Base-by-base conservation (phyloP, 2,797 vertebrate genomes). In the Halcyon leucocephala region DNA sequence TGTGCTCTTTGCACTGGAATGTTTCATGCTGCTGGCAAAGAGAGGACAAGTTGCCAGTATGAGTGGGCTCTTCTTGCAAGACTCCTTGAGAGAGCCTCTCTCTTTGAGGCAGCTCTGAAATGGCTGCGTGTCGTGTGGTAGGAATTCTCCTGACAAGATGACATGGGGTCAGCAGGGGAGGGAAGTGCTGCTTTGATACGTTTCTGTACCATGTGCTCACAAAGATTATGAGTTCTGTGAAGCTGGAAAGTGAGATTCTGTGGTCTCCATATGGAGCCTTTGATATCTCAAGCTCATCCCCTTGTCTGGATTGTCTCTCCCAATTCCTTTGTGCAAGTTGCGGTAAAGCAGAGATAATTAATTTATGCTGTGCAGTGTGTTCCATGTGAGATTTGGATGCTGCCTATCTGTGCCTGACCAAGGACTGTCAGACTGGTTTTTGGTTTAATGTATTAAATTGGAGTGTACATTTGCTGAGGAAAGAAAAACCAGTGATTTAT, bases 211-310 rank as follows among this genome's bases (percentile, higher is more conserved):
- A 2, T 79, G 93, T 92, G 87, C 95, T 93, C 81, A 7, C 86
- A 7, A 67, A 88, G 95, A 79, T 70, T 73, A 69, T n/a, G 78
- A 93, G 82, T 41, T 94, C 85, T 80, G 70, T 14, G 93, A 83
- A 88, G 92, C 90, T 95, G 96, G 93, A 83, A 48, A 87, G 83
- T 58, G 92, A 95, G 92, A 84, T 97, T 95, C 96, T 69, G 39
- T 74, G 91, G 91, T 82, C 97, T 98, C 96, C 89, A 94, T 82
- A 60, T 97, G 97, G 96, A 98, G 71, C 92, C 92, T 98, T 97
- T 96, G 96, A 94, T 97, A 97, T 69, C 93, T 96, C 94, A 20
- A 86, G 83, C 90, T 83, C 91, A 90, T 85, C 93, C 87, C 95
- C 96, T 96, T 94, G 93, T 92, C 94, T 97, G 94, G 84, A 94